Evolutionary conservation across 2,797 vertebrate species (phyloP).

Genomic region (Loris lydekkerianus): DNA sequence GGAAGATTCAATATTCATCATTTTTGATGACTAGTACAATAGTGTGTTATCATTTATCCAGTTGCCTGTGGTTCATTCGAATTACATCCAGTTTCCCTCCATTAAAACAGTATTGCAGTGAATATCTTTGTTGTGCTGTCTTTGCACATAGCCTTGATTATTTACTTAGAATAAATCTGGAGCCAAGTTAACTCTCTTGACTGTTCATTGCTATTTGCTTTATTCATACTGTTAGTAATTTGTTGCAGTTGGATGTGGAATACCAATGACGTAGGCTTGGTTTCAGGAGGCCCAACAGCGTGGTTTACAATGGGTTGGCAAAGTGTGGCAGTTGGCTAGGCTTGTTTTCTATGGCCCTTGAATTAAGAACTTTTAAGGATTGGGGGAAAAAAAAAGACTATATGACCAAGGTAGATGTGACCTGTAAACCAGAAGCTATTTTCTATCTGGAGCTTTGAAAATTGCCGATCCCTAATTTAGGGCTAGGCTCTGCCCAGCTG

Average conservation of each 20-base stretch:
- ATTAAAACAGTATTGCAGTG: neutral
- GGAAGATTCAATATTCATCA: neutral
- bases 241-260: neutral
- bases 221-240: neutral
- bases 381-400: neutral
- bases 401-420: neutral
- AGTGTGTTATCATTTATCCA: rapidly evolving
- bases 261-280: rapidly evolving
- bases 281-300: neutral
- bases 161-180: neutral
- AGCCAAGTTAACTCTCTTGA: neutral
- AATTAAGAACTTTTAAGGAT: neutral
- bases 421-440: neutral
- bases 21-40: neutral
- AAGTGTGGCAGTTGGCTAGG: neutral
- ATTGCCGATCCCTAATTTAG: neutral
- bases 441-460: neutral
- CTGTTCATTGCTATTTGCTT: neutral
- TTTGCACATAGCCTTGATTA: neutral
- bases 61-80: neutral
- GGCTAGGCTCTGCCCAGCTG: neutral
- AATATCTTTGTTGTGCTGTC: neutral
- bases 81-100: neutral
- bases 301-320: too few species aligned
- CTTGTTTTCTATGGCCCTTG: neutral